Evolutionary conservation across 2,888 invertebrate species (phyloP), one percentile per base, ranked within the genome.

Genomic region (Mesopsocus fuscifrons): DNA sequence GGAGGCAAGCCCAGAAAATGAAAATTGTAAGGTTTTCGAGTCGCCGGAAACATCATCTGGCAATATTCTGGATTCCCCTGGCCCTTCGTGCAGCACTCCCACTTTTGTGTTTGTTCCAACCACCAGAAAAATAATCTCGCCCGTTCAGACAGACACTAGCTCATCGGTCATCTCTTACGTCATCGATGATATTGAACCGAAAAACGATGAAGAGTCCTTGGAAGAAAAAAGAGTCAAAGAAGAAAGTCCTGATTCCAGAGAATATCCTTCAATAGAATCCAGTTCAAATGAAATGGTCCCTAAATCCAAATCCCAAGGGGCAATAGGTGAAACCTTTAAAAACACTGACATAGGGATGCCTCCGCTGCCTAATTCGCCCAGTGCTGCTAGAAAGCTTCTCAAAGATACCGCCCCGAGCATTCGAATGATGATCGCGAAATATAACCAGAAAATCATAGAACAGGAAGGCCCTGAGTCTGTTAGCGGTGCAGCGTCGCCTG

Each of bases 81-180:
- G 41, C 5, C 18, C 32, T 18, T 33, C 18, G 9, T 2, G 42
- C 5, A 18, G 26, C n/a, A 34, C 48, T 13, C 57, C 66, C 1
- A 56, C 59, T 34, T 80, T 77, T 55, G 70, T 83, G 1, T 78
- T 83, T 49, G 78, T 83, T 0, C 82, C 79, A 59, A 84, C 83
- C 0, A 82, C 79, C 33, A 68, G 81, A 43, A 82, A 80, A 62
- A 71, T 83, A 50, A 83, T 83, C 49, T 78, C 80, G 0, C 77
- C 82, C 0, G 70, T 78, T 3, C 69, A 71, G 2, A 62, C 69
- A 45, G 67, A 67, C 41, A 68, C 68, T n/a, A 62, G 67, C 1
- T 61, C 65, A 51, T 67, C 68, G 2, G 69, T 69, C 0, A 67
- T 69, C 54, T 65, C 63, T 34, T 57, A 62, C 21, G 55, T 62